A percentile compares a stretch with the other conserved stretches of the same genome.
phyloP scores from a whole-genome alignment of 2,113 vertebrate genomes.

The Varanus salvator region DNA sequence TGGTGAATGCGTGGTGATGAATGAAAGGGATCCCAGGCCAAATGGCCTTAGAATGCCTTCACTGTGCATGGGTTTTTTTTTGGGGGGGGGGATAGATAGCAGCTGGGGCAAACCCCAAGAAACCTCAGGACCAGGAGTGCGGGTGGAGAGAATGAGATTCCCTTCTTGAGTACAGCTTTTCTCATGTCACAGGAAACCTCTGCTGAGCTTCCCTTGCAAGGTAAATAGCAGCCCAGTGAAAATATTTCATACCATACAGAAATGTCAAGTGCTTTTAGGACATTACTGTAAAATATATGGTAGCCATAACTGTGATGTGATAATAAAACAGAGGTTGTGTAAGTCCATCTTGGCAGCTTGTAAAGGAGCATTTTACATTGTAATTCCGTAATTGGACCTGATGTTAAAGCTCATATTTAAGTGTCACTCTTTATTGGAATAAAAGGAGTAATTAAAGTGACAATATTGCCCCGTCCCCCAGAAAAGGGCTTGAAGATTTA shows the following conservation, averaged over 20 bases:
- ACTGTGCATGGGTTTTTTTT: too few relatives aligned
- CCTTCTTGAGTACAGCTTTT: not conserved
- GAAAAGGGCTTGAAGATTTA: not conserved
- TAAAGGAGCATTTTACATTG: not conserved
- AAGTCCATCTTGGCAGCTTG: not conserved
- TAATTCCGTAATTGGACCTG: not conserved
- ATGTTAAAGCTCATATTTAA: not conserved
- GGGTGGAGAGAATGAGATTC: too few relatives aligned
- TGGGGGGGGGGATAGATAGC: too few relatives aligned
- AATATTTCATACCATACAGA: not conserved
- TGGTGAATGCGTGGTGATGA: too few relatives aligned
- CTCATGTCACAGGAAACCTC: too few relatives aligned
- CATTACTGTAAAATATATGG: not conserved
- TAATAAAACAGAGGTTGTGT: not conserved
- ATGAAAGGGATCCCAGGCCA: too few relatives aligned
- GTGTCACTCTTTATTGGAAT: not conserved
- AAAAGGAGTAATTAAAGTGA: constrained; percentile 6
- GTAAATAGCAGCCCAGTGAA: too few relatives aligned
- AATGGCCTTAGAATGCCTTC: too few relatives aligned
- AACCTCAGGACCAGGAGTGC: too few relatives aligned
- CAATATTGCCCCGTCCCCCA: not conserved
- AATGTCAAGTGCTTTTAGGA: constrained; percentile 21
- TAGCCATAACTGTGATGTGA: not conserved
- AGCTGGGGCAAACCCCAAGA: too few relatives aligned
- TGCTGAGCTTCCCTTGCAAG: not conserved